Percentiles rank a stretch among this genome's conserved stretches.
These are phyloP conservation scores for Drosophila kanekoi DNA, from an alignment of 2,888 invertebrate species.

Conservation along the genomic window DNA sequence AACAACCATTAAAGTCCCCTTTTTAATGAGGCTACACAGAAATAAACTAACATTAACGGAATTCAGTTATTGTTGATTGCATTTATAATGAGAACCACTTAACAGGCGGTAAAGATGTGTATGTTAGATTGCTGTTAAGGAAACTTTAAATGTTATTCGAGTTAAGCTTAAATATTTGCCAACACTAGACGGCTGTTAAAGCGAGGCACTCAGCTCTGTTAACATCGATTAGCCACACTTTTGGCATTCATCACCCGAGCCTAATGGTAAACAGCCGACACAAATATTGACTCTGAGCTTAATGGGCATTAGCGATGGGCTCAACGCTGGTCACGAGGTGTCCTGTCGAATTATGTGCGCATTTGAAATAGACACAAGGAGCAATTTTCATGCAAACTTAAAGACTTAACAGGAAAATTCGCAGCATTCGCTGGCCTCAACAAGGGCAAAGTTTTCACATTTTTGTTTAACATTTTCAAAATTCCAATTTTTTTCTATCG, in stretches of 20 bases:
- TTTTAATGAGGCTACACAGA: background rate
- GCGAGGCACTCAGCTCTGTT: constrained; percentile 26
- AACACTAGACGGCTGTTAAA: constrained; percentile 19
- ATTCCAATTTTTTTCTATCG: constrained; percentile 22
- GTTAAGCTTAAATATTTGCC: background rate
- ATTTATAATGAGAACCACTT: background rate
- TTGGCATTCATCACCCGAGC: constrained; percentile 40
- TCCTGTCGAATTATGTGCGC: constrained; percentile 41
- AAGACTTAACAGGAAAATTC: constrained; percentile 43
- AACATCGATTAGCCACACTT: constrained; percentile 9
- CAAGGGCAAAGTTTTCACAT: constrained; percentile 76
- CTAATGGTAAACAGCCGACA: constrained; percentile 38
- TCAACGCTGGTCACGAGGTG: constrained; percentile 24
- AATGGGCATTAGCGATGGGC: constrained; percentile 39
- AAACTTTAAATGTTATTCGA: too few species aligned
- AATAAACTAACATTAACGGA: background rate
- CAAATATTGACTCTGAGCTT: constrained; percentile 44
- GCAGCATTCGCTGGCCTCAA: constrained; percentile 31
- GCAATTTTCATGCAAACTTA: constrained; percentile 48
- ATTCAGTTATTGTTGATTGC: background rate
- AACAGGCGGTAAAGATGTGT: background rate
- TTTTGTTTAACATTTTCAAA: constrained; percentile 74
- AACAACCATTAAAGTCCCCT: background rate
- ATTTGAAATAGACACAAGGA: constrained; percentile 56
- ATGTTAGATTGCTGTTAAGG: too few species aligned